Evolutionary conservation across 2,113 vertebrate genomes (phyloP).

Genomic region (Pampusana beccarii): DNA sequence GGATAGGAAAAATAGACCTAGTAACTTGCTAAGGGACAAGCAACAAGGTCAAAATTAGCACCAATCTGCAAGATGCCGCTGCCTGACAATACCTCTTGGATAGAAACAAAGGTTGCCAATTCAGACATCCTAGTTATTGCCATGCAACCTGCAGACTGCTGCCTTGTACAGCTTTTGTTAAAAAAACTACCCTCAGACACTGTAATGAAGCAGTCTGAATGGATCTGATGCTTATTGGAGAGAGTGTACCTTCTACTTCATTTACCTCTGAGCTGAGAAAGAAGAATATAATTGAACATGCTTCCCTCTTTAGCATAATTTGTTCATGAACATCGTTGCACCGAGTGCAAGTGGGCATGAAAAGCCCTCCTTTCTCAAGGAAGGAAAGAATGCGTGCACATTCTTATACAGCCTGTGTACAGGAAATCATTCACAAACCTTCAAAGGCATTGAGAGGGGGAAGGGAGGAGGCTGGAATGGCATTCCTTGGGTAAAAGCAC

Average conservation of each 20-base stretch:
- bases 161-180: neutral
- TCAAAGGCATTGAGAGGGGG: constrained; percentile 65
- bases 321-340: neutral
- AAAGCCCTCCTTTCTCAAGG: neutral
- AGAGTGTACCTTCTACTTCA: constrained; percentile 36
- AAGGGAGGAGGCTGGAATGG: constrained; percentile 39
- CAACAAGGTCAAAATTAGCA: neutral
- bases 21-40: neutral
- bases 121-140: neutral
- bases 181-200: neutral
- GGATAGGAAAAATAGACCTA: neutral
- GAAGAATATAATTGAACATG: constrained; percentile 49
- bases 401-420: constrained; percentile 40
- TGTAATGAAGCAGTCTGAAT: neutral
- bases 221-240: neutral
- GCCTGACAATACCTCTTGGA: neutral
- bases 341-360: neutral
- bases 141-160: neutral
- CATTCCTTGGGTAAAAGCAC: constrained; percentile 64
- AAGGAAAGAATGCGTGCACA: constrained; percentile 18
- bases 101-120: neutral
- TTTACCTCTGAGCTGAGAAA: neutral
- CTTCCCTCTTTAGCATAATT: constrained; percentile 22
- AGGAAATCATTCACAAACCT: constrained; percentile 70
- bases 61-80: neutral